Evolutionary conservation across 2,888 invertebrate genomes (phyloP).

Genomic region (Rhamnusium bicolor): DNA sequence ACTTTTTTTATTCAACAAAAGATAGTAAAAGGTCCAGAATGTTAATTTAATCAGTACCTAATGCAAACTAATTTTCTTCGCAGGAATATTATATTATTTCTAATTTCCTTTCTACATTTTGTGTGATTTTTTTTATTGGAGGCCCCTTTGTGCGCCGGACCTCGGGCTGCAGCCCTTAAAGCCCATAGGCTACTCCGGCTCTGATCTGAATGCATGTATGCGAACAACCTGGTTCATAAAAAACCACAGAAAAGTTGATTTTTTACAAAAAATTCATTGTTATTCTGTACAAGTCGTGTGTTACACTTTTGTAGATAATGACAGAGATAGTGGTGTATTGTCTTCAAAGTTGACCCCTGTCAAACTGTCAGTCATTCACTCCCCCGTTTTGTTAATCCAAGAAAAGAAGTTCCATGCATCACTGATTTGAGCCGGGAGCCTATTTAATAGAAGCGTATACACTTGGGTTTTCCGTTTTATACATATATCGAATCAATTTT

Average conservation of each 20-base stretch:
- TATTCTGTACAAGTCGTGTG: neutral
- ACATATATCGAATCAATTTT: constrained; percentile 41
- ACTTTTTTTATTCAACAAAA: too few relatives aligned
- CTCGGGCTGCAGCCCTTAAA: too few relatives aligned
- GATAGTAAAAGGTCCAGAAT: too few relatives aligned
- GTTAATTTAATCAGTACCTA: too few relatives aligned
- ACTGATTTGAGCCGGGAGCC: constrained; percentile 33
- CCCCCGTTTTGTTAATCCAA: constrained; percentile 49
- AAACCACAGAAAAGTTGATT: neutral
- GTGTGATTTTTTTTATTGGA: too few relatives aligned
- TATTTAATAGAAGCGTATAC: constrained; percentile 27
- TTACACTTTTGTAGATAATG: constrained; percentile 20
- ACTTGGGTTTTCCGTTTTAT: constrained; percentile 28
- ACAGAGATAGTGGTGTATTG: constrained; percentile 39
- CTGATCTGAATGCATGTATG: too few relatives aligned
- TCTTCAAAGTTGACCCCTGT: constrained; percentile 48
- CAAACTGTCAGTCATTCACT: constrained; percentile 53
- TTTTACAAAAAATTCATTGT: neutral
- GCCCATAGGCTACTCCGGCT: too few relatives aligned
- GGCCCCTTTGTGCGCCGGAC: too few relatives aligned
- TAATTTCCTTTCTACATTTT: too few relatives aligned
- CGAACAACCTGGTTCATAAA: too few relatives aligned
- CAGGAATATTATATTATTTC: too few relatives aligned
- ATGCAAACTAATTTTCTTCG: too few relatives aligned
- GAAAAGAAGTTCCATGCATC: constrained; percentile 44